These are phyloP conservation scores for Drosophila recens DNA, from an alignment of 2,888 invertebrate species.

Conservation along the genomic window DNA sequence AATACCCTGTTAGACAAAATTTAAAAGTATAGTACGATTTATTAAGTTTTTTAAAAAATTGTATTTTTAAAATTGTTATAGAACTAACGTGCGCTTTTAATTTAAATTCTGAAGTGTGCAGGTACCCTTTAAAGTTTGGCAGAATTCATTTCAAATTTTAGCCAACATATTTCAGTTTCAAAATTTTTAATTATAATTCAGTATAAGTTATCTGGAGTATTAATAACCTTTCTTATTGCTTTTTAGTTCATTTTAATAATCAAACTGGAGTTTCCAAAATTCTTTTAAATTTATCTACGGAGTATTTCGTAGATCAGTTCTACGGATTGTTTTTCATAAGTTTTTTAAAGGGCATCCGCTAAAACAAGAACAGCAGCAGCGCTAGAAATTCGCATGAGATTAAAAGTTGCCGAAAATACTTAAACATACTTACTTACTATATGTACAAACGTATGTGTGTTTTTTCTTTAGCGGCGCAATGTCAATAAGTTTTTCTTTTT, in stretches of 20 bases:
- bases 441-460: background rate
- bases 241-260: background rate
- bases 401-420: slow-evolving; percentile 56
- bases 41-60: too few relatives aligned
- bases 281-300: background rate
- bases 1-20: slow-evolving; percentile 23
- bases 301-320: slow-evolving; percentile 16
- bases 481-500: slow-evolving; percentile 62
- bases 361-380: slow-evolving; percentile 11
- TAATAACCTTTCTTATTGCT: background rate
- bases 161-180: too few relatives aligned
- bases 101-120: too few relatives aligned
- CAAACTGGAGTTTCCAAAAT: background rate
- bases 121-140: too few relatives aligned
- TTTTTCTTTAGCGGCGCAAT: slow-evolving; percentile 45
- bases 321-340: background rate
- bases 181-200: too few relatives aligned
- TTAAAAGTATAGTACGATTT: too few relatives aligned
- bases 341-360: slow-evolving; percentile 10
- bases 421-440: background rate
- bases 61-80: too few relatives aligned
- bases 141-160: too few relatives aligned
- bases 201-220: too few relatives aligned
- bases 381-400: slow-evolving; percentile 57
- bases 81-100: too few relatives aligned